Evolutionary conservation across 2,113 vertebrate genomes (phyloP), one percentile per base, ranked within the genome.

Genomic region (Oryzias woworae): DNA sequence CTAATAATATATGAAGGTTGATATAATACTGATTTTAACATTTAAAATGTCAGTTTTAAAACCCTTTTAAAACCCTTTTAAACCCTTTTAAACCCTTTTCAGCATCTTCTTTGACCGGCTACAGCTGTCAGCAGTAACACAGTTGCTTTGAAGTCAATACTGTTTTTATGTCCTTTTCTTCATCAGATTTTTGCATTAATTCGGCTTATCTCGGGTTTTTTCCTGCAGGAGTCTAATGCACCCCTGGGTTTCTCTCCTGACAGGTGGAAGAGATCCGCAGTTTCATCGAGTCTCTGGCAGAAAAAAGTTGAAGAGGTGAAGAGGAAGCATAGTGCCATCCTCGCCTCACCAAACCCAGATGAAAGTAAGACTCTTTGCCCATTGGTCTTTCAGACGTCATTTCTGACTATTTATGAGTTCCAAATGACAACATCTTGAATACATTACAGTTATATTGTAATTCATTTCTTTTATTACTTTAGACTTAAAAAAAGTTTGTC

Each of bases 301-400:
- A 97, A 87, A n/a, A 98, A 96, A 0, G 96, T 98, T 57, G 95
- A 97, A 71, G 96, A 98, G 88, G 95, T 98, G 85, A 98, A 98
- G 81, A 92, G 95, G 88, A 96, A 96, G 77, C 96, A 98, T 87
- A 96, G 95, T 0, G 94, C 95, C 87, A 98, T 98, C 74, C 94
- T 98, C 0, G 95, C 96, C 16, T 93, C 96, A 0, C 95, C 96
- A 23, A 98, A 96, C 82, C 95, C 96, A 0, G 96, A 98, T 0
- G 96, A 98, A 76, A 96, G 96, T 98, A 92, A 94, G 95, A 83
- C 23, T 71, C 14, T 23, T 58, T 53, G 51, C 16, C 14, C 41
- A 10, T 18, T 18, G 18, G 7, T 48, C 2, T 48, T 48, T 48
- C 7, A 5, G 14, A 7, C 8, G 14, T 36, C 4, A 52, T 56